phyloP scores from a whole-genome alignment of 2,113 vertebrate species.

The Pseudois nayaur region DNA sequence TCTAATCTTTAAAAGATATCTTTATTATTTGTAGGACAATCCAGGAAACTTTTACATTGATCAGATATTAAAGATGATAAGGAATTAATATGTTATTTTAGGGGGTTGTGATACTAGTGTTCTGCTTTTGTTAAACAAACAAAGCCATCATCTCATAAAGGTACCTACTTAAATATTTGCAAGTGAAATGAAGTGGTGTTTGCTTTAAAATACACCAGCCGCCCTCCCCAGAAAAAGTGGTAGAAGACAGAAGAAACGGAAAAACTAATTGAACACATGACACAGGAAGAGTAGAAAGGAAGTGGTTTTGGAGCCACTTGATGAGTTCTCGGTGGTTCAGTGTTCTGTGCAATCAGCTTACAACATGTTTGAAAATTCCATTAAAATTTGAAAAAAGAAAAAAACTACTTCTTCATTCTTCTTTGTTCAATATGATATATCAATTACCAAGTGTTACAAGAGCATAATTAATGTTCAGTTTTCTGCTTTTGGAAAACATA shows the following conservation, averaged over 20 bases:
- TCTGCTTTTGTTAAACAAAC: background rate
- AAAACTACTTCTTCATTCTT: background rate
- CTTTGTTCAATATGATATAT: background rate
- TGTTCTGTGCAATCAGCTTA: background rate
- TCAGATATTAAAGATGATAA: background rate
- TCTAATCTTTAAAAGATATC: background rate
- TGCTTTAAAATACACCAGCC: background rate
- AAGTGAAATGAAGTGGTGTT: background rate
- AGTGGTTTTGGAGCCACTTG: no score
- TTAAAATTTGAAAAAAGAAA: background rate
- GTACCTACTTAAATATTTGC: background rate
- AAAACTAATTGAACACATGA: background rate
- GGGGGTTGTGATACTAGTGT: background rate
- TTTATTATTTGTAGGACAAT: background rate
- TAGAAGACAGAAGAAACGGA: background rate
- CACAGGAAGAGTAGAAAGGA: background rate
- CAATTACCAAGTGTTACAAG: background rate
- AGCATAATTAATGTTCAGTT: background rate
- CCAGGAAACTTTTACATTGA: background rate
- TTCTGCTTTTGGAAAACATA: conserved; percentile 31
- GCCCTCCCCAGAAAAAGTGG: background rate
- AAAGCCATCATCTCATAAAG: background rate
- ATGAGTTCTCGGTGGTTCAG: background rate
- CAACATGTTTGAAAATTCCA: background rate
- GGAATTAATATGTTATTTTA: background rate